Evolutionary conservation across 2,113 vertebrate genomes (phyloP).

Genomic region (Regulus satrapa): DNA sequence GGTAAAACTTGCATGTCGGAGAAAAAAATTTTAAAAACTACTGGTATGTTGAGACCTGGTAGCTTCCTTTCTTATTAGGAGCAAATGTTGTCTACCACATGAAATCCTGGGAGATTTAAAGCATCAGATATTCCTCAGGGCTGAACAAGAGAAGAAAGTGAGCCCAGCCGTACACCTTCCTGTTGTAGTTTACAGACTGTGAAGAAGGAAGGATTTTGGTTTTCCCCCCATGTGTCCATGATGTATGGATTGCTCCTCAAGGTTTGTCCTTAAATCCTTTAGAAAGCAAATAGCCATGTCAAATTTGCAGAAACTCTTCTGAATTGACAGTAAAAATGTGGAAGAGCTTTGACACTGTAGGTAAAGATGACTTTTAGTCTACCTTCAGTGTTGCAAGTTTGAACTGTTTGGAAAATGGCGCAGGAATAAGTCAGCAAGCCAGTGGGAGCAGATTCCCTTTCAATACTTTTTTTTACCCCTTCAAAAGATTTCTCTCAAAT

Average conservation of each 20-base stretch:
- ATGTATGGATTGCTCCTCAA: background rate
- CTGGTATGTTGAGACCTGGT: background rate
- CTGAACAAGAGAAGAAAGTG: background rate
- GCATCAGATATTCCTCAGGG: background rate
- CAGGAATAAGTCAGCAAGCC: background rate
- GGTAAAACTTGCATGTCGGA: background rate
- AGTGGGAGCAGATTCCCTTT: background rate
- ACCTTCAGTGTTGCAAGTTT: background rate
- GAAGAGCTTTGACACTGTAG: background rate
- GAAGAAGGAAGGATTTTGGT: background rate
- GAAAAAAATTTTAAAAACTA: background rate
- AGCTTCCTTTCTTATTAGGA: background rate
- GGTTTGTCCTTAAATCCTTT: background rate
- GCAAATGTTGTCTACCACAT: background rate
- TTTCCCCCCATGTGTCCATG: background rate
- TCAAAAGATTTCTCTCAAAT: background rate
- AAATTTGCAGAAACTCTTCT: background rate
- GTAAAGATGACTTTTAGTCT: background rate
- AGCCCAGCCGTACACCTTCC: background rate
- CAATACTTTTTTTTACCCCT: background rate
- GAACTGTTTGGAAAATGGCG: background rate
- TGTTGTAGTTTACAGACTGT: accelerated
- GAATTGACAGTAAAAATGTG: background rate
- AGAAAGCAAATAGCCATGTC: background rate
- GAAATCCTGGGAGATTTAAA: background rate